Percentiles rank a stretch among this genome's conserved stretches.
Conservation (phyloP, 2,888 invertebrate genomes). For the Scaptomyza polygonia region DNA sequence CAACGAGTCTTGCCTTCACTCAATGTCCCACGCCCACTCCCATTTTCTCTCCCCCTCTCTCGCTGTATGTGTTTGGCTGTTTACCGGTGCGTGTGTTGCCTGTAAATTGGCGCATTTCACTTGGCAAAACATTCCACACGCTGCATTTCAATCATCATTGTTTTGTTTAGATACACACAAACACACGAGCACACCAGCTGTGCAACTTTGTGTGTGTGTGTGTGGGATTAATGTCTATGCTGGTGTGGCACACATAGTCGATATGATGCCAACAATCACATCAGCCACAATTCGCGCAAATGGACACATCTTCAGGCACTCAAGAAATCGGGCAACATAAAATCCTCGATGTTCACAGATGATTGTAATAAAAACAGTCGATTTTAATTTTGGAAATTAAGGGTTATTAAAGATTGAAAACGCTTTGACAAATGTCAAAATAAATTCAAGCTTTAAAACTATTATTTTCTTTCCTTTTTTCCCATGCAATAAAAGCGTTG, state of each 20-base stretch:
- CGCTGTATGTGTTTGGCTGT: conserved; percentile 28
- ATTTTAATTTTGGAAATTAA: too few relatives aligned
- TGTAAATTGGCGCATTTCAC: conserved; percentile 63
- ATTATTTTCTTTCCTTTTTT: neutral
- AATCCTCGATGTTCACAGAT: neutral
- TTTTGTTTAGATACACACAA: conserved; percentile 38
- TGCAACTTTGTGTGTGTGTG: conserved; percentile 9
- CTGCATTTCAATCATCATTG: conserved; percentile 70
- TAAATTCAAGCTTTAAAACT: neutral
- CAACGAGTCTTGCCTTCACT: conserved; percentile 1
- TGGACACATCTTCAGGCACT: conserved; percentile 41
- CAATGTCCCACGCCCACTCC: neutral
- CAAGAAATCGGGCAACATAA: conserved; percentile 11
- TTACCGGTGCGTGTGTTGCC: conserved; percentile 57
- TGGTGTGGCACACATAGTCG: conserved; percentile 11
- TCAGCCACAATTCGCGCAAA: conserved; percentile 40
- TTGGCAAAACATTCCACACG: conserved; percentile 55
- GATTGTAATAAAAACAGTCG: too few relatives aligned
- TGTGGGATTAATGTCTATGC: conserved; percentile 32
- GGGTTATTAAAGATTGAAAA: too few relatives aligned
- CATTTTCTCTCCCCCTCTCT: neutral
- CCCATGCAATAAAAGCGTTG: neutral
- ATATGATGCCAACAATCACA: conserved; percentile 33
- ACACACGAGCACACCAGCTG: neutral
- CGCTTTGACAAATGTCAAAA: neutral